Conservation (phyloP, 2,888 invertebrate genomes). For the Macrostomum cliftonense region DNA sequence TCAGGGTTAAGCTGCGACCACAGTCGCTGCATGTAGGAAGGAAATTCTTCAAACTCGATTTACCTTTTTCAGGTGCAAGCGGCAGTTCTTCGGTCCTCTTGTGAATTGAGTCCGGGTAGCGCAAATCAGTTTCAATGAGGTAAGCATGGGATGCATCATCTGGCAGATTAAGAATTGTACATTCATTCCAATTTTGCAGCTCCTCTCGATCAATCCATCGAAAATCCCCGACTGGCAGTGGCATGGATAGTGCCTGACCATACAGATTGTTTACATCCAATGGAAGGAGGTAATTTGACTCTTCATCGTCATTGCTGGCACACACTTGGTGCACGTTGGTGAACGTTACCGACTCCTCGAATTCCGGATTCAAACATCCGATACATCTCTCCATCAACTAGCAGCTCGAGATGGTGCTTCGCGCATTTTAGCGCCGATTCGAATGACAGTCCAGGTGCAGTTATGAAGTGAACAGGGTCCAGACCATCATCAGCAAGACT, state of each 20-base stretch:
- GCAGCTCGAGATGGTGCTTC: constrained; percentile 16
- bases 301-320: constrained; percentile 14
- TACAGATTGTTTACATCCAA: constrained; percentile 19
- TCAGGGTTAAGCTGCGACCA: too few relatives aligned
- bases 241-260: constrained; percentile 21
- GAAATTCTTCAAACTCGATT: too few relatives aligned
- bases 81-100: too few relatives aligned
- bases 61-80: too few relatives aligned
- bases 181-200: too few relatives aligned
- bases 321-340: constrained; percentile 18
- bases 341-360: constrained; percentile 14
- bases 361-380: constrained; percentile 14
- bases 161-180: too few relatives aligned
- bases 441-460: constrained; percentile 22
- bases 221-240: constrained; percentile 19
- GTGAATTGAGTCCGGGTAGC: too few relatives aligned
- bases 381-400: constrained; percentile 19
- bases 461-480: constrained; percentile 19
- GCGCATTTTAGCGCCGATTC: constrained; percentile 21
- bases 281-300: constrained; percentile 12
- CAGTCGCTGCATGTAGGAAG: too few relatives aligned
- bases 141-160: too few relatives aligned
- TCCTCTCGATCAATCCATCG: constrained; percentile 13
- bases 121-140: too few relatives aligned
- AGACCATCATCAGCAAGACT: constrained; percentile 15